A percentile compares a stretch with the other conserved stretches of the same genome.
phyloP scores from a whole-genome alignment of 2,113 vertebrate species.

The Odobenus rosmarus region DNA sequence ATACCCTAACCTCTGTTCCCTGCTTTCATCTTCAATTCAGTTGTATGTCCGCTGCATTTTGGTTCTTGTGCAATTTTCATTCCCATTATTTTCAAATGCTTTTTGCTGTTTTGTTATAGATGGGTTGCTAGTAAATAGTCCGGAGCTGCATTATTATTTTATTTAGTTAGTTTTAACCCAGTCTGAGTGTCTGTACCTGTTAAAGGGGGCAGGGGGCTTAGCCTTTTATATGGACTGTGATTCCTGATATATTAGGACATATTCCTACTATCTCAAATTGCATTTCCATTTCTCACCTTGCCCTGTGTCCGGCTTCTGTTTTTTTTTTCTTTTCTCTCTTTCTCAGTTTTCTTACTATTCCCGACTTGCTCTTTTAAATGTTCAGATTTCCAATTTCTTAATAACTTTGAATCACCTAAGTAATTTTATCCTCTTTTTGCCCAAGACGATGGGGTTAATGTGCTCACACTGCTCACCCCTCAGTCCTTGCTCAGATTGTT shows the following conservation, averaged over 20 bases:
- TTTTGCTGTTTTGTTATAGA: background rate
- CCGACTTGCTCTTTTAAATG: background rate
- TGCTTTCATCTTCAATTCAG: background rate
- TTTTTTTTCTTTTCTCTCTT: no score
- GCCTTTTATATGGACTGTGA: background rate
- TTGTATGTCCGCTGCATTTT: background rate
- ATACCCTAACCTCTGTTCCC: background rate
- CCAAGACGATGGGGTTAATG: background rate
- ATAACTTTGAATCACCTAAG: background rate
- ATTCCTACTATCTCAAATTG: background rate
- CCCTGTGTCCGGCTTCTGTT: background rate
- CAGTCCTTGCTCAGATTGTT: background rate
- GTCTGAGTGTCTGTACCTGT: background rate
- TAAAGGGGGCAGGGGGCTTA: fast-evolving
- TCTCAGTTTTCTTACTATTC: background rate
- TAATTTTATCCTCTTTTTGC: background rate
- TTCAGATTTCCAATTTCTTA: background rate
- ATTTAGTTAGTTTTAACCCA: background rate
- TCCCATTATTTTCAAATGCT: background rate
- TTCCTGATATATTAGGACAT: no score
- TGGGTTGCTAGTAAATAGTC: background rate
- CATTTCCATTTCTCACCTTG: background rate
- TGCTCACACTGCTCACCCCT: fast-evolving
- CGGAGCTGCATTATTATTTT: fast-evolving
- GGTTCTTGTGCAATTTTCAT: background rate